Evolutionary conservation across 2,888 invertebrate species (phyloP).

Genomic region (Drosophila tanythrix): DNA sequence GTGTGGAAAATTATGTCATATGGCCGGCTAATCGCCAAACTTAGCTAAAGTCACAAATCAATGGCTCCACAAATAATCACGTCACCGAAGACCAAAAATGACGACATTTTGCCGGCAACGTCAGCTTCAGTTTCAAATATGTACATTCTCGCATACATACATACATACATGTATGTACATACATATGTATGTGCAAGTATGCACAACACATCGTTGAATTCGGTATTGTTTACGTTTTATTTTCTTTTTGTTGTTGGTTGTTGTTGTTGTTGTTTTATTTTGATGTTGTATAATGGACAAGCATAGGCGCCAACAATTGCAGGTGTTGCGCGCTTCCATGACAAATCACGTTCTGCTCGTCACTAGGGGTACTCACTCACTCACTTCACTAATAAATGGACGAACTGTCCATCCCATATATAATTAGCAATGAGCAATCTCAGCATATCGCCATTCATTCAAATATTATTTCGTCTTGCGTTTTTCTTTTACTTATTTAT

Average conservation of each 20-base stretch:
- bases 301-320: constrained; percentile 52
- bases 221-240: constrained; percentile 48
- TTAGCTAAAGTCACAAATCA: constrained; percentile 18
- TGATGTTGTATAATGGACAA: constrained; percentile 51
- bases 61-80: constrained; percentile 43
- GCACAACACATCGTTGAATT: constrained; percentile 26
- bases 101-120: constrained; percentile 58
- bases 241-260: constrained; percentile 16
- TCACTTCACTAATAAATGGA: neutral
- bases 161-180: constrained; percentile 9
- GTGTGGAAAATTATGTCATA: constrained; percentile 48
- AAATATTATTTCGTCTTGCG: neutral
- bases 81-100: constrained; percentile 52
- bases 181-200: constrained; percentile 6
- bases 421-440: neutral
- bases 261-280: neutral
- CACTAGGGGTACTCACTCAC: neutral
- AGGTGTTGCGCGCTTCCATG: constrained; percentile 24
- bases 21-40: constrained; percentile 13
- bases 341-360: constrained; percentile 45
- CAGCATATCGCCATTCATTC: neutral
- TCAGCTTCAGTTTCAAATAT: constrained; percentile 39
- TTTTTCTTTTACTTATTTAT: neutral
- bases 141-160: constrained; percentile 30
- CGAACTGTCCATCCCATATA: neutral